phyloP scores from a whole-genome alignment of 2,797 vertebrate genomes.

The Bovichtus diacanthus region DNA sequence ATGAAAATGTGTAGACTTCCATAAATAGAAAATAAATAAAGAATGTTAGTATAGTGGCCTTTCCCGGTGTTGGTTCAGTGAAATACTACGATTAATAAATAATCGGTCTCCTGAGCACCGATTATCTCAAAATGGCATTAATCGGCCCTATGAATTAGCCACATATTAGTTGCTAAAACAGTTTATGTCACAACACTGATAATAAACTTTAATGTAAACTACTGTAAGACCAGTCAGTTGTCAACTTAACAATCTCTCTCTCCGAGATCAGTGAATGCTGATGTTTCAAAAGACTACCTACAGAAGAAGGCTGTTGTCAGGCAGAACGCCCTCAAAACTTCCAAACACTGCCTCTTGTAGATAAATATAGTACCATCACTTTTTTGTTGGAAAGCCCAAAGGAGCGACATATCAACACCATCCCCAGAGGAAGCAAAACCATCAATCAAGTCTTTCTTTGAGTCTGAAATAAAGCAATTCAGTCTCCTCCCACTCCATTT shows the following conservation, averaged over 20 bases:
- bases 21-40: too few species aligned
- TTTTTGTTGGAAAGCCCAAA: slow-evolving; percentile 64
- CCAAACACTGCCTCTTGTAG: slow-evolving; percentile 55
- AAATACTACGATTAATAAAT: too few species aligned
- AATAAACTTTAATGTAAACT: neutral
- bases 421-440: slow-evolving; percentile 68
- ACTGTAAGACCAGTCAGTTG: neutral
- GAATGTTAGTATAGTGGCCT: too few species aligned
- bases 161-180: neutral
- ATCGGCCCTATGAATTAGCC: too few species aligned
- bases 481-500: slow-evolving; percentile 74
- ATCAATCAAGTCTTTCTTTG: slow-evolving; percentile 69
- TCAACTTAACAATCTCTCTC: slow-evolving; percentile 2
- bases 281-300: slow-evolving; percentile 33
- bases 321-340: slow-evolving; percentile 55
- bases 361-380: slow-evolving; percentile 73
- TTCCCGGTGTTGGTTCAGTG: too few species aligned
- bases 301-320: slow-evolving; percentile 49
- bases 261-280: slow-evolving; percentile 22
- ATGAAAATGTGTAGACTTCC: too few species aligned
- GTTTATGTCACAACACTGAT: neutral
- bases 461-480: slow-evolving; percentile 74
- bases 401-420: slow-evolving; percentile 50
- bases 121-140: too few species aligned
- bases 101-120: too few species aligned